Evolutionary conservation across 35 echinoderm and acorn worm species (phyloP), one percentile per base, ranked within the genome.

Genomic region (Holothuria glaberrima): DNA sequence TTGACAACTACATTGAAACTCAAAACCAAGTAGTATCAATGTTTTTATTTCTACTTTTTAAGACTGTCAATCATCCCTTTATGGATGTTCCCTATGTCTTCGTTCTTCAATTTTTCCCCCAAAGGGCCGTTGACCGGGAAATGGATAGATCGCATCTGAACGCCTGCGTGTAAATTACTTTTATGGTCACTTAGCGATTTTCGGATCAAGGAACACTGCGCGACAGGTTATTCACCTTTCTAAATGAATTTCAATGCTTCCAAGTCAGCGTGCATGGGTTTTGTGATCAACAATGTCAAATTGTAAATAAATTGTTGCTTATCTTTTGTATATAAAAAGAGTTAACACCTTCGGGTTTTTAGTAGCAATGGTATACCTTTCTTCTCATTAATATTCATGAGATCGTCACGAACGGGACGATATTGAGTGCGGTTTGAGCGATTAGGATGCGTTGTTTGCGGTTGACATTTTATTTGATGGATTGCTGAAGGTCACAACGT

Each of bases 201-300:
- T 48, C 20, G 44, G 74, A 78, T 78, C 74, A 78, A 48, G 74
- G 74, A 48, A 78, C 74, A 78, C 1, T 78, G 44, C 24, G 74
- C 74, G 74, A 78, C 26, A 78, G 74, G 74, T 78, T 78, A 48
- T 78, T 78, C 74, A 78, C 74, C 74, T 78, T 69, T 52, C 38
- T 54, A 30, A 30, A 30, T 26, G 31, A 33, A 69, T 69, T 69
- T 54, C 50, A 54, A 54, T 54, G 16, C 5, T 54, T 54, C 16
- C 50, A 54, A 54, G 50, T 54, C 50, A 54, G 1, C 50, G 50
- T 54, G 50, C 16, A 5, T 54, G 50, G 50, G 3, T 54, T 54
- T 54, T 54, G 50, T 54, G 50, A 54, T 54, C 50, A 54, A 54
- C 50, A 54, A 54, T 54, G 50, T 54, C 50, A 54, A 54, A 54